phyloP scores from a whole-genome alignment of 2,888 invertebrate genomes.

The Cryptus armator region DNA sequence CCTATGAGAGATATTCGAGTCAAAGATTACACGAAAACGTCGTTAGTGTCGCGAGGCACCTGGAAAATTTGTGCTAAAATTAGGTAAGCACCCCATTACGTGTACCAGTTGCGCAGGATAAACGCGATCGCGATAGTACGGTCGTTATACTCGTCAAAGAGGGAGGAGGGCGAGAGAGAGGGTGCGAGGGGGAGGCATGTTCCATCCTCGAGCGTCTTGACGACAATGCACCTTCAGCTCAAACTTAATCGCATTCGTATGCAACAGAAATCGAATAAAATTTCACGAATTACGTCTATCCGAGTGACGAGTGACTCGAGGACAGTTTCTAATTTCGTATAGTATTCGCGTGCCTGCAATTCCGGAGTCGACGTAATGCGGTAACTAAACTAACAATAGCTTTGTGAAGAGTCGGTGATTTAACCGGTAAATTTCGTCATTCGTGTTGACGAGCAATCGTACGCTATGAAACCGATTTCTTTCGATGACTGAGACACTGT shows the following conservation, averaged over 20 bases:
- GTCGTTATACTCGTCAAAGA: constrained; percentile 57
- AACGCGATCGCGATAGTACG: neutral
- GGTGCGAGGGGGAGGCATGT: neutral
- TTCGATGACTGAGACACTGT: neutral
- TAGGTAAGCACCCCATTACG: constrained; percentile 59
- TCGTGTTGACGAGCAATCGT: constrained; percentile 8
- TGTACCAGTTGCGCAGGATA: neutral
- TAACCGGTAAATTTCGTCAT: constrained; percentile 7
- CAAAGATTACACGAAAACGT: constrained; percentile 41
- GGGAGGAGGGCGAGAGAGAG: neutral
- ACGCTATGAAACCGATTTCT: neutral
- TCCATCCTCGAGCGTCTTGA: constrained; percentile 22
- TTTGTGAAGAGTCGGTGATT: neutral
- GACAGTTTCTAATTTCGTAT: constrained; percentile 65
- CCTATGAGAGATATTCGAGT: constrained; percentile 25
- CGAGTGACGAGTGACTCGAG: constrained; percentile 46
- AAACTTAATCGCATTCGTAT: constrained; percentile 54
- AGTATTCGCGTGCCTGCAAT: neutral
- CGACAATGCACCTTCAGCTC: neutral
- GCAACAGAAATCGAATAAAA: constrained; percentile 65
- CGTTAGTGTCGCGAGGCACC: constrained; percentile 37
- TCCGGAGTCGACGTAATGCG: neutral
- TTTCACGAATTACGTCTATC: constrained; percentile 64
- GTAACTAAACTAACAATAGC: neutral
- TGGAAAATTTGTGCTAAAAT: constrained; percentile 61